Base-by-base conservation (phyloP, 2,888 invertebrate genomes). In the Stenodera caucasica region DNA sequence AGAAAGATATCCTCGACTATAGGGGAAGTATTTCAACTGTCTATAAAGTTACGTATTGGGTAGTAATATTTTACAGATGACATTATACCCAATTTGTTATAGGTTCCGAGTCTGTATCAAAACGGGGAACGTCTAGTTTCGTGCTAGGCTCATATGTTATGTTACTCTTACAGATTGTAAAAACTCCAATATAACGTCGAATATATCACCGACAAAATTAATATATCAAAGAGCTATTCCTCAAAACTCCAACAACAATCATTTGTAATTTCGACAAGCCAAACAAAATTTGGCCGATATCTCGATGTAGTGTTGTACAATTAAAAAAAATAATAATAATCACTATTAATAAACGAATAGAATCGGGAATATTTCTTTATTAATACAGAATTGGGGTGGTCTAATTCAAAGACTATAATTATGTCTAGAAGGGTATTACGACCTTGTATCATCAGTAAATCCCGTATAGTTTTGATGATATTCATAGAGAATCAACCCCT, bases 51-150 rank as follows among this genome's bases (percentile, higher is more conserved):
- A 61, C 61, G 67, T 68, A 71, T 69, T 67, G 67, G 66, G 59
- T 49, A 60, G 70, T 66, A 67, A 73, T 74, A 74, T 73, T 71
- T 74, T 67, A 73, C 53, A 69, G 71, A 73, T 73, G 72, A 72
- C 72, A 72, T 69, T 67, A 67, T 64, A 67, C 63, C 70, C 70
- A 71, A 73, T 74, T 74, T 73, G 72, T 72, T 70, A 72, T 67
- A 64, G 67, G 67, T 66, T 69, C 64, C 61, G 64, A 57, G 63
- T 64, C 49, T 65, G 54, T 68, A 67, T 68, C 64, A 63, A 61
- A 57, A 63, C 55, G 58, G 67, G 65, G 64, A 63, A 61, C 53
- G 66, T 67, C 66, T 65, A 63, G 55, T 64, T 68, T 60, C 49
- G 55, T 61, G 57, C 54, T 57, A 59, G 68, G 33, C 70, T 71